Conservation (phyloP, 2,888 invertebrate species). For the Pachycephus smyrnensis region DNA sequence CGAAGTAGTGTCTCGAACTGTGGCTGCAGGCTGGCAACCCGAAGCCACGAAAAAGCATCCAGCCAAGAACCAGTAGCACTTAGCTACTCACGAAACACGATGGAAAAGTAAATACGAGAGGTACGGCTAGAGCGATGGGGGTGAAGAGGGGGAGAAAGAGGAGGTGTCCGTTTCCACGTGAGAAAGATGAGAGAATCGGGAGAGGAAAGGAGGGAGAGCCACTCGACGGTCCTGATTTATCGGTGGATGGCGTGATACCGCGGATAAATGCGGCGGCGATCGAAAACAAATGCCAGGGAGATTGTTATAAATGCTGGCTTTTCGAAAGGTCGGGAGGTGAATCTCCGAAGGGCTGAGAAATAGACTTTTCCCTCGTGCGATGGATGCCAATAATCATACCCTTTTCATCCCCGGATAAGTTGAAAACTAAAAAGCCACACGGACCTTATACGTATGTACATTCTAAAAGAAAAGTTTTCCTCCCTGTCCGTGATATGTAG, state of each 20-base stretch:
- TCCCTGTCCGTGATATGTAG: too few relatives aligned
- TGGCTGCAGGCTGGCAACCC: too few relatives aligned
- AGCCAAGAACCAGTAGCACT: too few relatives aligned
- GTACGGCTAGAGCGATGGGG: too few relatives aligned
- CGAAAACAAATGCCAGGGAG: constrained; percentile 45
- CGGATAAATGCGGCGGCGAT: constrained; percentile 48
- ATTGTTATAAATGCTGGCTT: constrained; percentile 40
- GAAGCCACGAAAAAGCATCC: too few relatives aligned
- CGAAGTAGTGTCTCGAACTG: too few relatives aligned
- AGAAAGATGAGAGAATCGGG: background rate
- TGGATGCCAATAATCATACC: background rate
- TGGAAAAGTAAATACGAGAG: too few relatives aligned
- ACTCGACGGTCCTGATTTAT: constrained; percentile 39
- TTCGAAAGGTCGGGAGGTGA: constrained; percentile 4
- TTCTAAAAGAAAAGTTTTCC: too few relatives aligned
- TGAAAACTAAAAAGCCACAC: too few relatives aligned
- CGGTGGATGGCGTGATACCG: constrained; percentile 39
- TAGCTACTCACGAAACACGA: too few relatives aligned
- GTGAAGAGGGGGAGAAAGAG: background rate
- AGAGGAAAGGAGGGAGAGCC: background rate
- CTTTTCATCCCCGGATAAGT: too few relatives aligned
- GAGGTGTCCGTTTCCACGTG: background rate
- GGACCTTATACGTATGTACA: too few relatives aligned
- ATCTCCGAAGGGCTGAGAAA: background rate
- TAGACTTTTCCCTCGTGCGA: background rate